Evolutionary conservation across 2,113 vertebrate species (phyloP), one percentile per base, ranked within the genome.

Genomic region (Elephas maximus): DNA sequence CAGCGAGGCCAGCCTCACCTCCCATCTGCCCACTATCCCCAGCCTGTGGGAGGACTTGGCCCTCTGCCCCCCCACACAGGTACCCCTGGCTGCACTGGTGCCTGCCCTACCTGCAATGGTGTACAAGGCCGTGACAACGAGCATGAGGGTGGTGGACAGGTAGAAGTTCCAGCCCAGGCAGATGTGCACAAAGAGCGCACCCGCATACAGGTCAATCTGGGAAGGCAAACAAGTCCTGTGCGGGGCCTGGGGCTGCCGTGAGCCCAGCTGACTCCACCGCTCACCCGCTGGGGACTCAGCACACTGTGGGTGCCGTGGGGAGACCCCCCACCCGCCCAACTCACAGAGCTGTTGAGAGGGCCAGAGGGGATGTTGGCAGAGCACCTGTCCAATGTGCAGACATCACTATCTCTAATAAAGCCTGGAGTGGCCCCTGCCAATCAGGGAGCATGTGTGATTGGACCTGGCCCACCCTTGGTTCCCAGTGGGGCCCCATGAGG

Each of bases 101-200:
- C 77, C 28, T 7, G 0, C n/a, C 93, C 6, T 96, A 99, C 99
- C 99, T 97, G 99, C 99, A 0, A 99, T 99, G 65, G 99, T 99
- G 98, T 99, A 99, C 88, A 99, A 98, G 3, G 99, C 99, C 0
- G 99, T 99, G 97, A 99, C 98, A 94, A 98, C 89, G 92, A 99
- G 99, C 98, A 99, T 99, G 65, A 99, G 99, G 82, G 99, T 84
- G 0, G 99, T 99, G 96, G 99, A 99, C 71, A 99, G 98, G 97
- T 99, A 99, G 82, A 99, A 99, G 98, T 99, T 99, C 99, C 99
- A 99, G 45, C 99, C 99, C 88, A 99, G 98, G 98, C 99, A 99
- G 95, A 99, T 99, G 97, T 99, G 99, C 65, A 99, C 98, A 0
- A 99, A 99, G 94, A 99, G 96, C 0, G 99, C 99, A 82, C 99